Evolutionary conservation across 2,113 vertebrate genomes (phyloP).

Genomic region (Bothrops jararaca): DNA sequence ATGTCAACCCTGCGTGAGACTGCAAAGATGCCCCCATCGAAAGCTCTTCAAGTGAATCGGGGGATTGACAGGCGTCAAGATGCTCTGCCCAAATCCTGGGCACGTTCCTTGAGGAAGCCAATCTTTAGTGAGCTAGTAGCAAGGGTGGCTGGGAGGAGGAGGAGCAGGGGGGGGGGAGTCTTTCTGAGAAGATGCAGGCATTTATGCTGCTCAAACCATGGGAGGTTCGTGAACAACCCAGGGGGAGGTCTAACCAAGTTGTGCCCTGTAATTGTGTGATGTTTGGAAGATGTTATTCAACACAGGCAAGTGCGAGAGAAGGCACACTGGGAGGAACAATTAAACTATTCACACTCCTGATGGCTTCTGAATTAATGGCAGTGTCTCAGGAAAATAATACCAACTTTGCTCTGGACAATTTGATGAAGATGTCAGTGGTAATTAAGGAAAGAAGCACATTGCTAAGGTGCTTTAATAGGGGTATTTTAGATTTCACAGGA

Average conservation of each 20-base stretch:
- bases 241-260: neutral
- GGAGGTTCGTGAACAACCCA: constrained; percentile 1
- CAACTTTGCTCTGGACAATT: constrained; percentile 54
- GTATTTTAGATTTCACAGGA: constrained; percentile 18
- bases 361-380: constrained; percentile 62
- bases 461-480: constrained; percentile 44
- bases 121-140: neutral
- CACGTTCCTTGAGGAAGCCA: neutral
- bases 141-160: neutral
- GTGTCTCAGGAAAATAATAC: constrained; percentile 59
- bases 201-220: constrained; percentile 25
- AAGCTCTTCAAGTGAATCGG: neutral
- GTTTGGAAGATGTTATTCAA: constrained; percentile 39
- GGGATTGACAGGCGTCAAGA: neutral
- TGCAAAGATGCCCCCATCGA: neutral
- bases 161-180: neutral
- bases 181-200: neutral
- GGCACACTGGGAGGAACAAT: constrained; percentile 28
- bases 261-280: neutral
- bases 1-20: neutral
- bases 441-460: constrained; percentile 55
- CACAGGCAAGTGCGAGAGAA: constrained; percentile 41
- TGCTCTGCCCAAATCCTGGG: neutral
- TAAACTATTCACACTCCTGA: constrained; percentile 57
- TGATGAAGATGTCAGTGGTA: constrained; percentile 58